Conservation (phyloP, 92 coral and sea anemone genomes). For the Nematostella vectensis region DNA sequence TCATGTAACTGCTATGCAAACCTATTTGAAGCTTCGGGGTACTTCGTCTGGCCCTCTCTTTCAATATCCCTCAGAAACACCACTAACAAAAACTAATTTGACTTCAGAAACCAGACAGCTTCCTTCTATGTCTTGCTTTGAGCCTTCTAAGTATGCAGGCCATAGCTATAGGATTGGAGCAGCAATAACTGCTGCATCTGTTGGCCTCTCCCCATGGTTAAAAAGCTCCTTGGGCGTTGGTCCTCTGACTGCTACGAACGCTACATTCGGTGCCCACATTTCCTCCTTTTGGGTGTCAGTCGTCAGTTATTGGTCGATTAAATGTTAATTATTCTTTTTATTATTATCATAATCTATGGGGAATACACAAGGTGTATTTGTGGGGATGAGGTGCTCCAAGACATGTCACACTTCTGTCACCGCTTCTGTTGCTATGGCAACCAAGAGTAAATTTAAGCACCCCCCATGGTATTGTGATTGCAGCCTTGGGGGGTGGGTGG, state of each 20-base stretch:
- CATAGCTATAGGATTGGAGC: slow-evolving; percentile 58
- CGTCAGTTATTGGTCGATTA: background rate
- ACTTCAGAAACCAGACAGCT: slow-evolving; percentile 24
- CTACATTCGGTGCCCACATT: slow-evolving; percentile 23
- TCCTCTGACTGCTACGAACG: slow-evolving; percentile 22
- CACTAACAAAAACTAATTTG: slow-evolving; percentile 9
- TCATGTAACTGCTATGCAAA: too few relatives aligned
- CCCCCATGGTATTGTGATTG: background rate
- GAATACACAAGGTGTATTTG: slow-evolving; percentile 38
- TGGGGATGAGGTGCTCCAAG: slow-evolving; percentile 37
- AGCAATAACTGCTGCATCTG: slow-evolving; percentile 42
- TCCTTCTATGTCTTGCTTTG: slow-evolving; percentile 18
- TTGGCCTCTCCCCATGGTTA: slow-evolving; percentile 28
- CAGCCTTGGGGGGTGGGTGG: background rate
- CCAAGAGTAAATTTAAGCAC: background rate
- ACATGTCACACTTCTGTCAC: slow-evolving; percentile 19
- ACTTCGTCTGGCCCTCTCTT: too few relatives aligned
- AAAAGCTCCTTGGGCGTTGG: slow-evolving; percentile 26
- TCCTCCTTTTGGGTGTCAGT: slow-evolving; percentile 8
- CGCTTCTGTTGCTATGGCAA: background rate
- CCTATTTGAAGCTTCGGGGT: too few relatives aligned
- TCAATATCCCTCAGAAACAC: too few relatives aligned
- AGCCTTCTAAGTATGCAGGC: slow-evolving; percentile 25
- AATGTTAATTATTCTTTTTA: background rate
- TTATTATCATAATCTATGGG: slow-evolving; percentile 22